phyloP scores from a whole-genome alignment of 2,113 vertebrate species.

The Neoarius graeffei region DNA sequence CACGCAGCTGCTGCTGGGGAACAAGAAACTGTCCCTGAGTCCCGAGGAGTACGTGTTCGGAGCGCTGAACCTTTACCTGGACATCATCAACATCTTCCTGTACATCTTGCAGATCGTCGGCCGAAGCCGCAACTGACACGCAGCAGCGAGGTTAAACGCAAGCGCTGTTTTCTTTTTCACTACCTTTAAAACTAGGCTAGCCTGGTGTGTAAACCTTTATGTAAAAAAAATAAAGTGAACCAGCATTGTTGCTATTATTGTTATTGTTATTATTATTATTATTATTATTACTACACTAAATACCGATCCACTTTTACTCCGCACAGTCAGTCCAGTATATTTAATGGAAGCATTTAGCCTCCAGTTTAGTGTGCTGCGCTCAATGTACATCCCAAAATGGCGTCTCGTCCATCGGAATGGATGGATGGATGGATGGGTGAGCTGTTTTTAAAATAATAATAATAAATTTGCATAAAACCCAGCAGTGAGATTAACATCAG shows the following conservation, averaged over 20 bases:
- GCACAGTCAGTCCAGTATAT: not conserved
- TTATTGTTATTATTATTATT: not conserved
- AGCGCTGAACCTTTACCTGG: constrained; percentile 68
- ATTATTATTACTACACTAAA: not conserved
- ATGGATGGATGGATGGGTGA: too few relatives aligned
- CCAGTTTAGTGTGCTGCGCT: not conserved
- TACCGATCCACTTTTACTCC: not conserved
- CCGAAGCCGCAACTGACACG: constrained; percentile 3
- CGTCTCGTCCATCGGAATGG: not conserved
- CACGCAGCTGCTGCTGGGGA: constrained; percentile 87
- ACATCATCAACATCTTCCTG: constrained; percentile 72
- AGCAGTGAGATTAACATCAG: not conserved
- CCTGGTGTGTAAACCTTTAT: not conserved
- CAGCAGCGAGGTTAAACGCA: not conserved
- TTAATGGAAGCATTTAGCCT: too few relatives aligned
- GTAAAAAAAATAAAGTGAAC: not conserved
- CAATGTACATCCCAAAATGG: not conserved
- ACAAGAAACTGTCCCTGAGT: constrained; percentile 81
- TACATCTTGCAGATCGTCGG: constrained; percentile 65
- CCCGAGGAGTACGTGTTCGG: constrained; percentile 72
- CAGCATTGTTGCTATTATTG: not conserved
- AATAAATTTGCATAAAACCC: not conserved
- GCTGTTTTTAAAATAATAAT: too few relatives aligned
- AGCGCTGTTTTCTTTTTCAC: not conserved
- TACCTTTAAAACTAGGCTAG: not conserved